Evolutionary conservation across 2,797 vertebrate genomes (phyloP), one percentile per base, ranked within the genome.

Genomic region (Chromobotia macracanthus): DNA sequence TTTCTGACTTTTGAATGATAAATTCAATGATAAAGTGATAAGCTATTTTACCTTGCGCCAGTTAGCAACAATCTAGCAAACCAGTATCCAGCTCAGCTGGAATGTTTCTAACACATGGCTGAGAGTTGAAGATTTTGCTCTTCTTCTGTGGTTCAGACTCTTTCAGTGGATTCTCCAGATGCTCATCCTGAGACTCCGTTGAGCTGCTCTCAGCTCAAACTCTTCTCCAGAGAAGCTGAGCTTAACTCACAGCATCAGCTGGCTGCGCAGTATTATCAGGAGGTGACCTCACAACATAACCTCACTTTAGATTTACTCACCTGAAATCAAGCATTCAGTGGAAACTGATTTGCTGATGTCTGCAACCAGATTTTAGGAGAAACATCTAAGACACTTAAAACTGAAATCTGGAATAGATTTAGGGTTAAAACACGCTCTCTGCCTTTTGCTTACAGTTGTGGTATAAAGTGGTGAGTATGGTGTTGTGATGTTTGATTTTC

Each of bases 151-250:
- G 46, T 15, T 55, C 85, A 97, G 96, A 87, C 92, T n/a, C 89
- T 94, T 74, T 92, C 89, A 18, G 87, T 86, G 18, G 92, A 95
- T 16, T 60, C 64, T 6, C 87, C 87, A 79, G 83, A 91, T 12
- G 6, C 83, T 2, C 46, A 50, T 1, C 46, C 89, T 65, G 86
- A 83, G 50, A 73, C 90, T 46, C 81, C 60, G 5, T 72, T 86
- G 0, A 93, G 87, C 25, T 86, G 74, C 0, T 86, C 92, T 74
- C 96, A 96, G 86, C 95, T 98, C 81, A 87, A 79, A 73, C 92
- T 94, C 86, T 98, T 97, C 85, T 96, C 96, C 80, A 94, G 44
- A 8, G 97, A 99, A 89, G 96, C 97, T 80, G 92, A 96, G 87
- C 84, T 93, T 71, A 93, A 84, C 25, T 93, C 91, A 69, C 91